Evolutionary conservation across 2,113 vertebrate genomes (phyloP).

Genomic region (Arvicanthis niloticus): DNA sequence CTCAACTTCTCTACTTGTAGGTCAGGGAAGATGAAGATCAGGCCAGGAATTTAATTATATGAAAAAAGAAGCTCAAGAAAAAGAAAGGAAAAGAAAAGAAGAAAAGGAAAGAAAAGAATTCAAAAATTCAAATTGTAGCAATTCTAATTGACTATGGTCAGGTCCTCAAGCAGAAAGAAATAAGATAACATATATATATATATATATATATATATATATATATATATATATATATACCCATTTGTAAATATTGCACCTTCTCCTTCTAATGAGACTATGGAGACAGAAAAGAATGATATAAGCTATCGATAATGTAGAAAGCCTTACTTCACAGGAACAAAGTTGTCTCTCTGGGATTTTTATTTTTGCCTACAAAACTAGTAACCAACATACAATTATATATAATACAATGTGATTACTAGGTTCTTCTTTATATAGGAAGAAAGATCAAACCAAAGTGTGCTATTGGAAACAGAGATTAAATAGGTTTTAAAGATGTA

Average conservation of each 20-base stretch:
- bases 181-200: background rate
- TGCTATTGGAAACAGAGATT: background rate
- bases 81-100: too few relatives aligned
- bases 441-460: background rate
- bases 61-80: background rate
- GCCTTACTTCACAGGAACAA: background rate
- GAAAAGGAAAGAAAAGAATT: background rate
- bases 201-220: background rate
- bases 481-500: background rate
- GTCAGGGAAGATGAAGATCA: slow-evolving; percentile 25
- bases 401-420: background rate
- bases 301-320: background rate
- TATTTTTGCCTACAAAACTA: background rate
- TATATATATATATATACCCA: background rate
- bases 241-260: background rate
- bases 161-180: background rate
- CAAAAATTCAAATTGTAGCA: background rate
- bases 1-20: background rate
- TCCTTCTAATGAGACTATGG: background rate
- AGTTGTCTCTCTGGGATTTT: background rate
- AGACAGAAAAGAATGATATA: background rate
- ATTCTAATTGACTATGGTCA: background rate
- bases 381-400: background rate
- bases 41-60: background rate
- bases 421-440: background rate